A percentile compares a stretch with the other conserved stretches of the same genome.
Conservation (phyloP, 2,888 invertebrate species). For the Cheilosia soror region DNA sequence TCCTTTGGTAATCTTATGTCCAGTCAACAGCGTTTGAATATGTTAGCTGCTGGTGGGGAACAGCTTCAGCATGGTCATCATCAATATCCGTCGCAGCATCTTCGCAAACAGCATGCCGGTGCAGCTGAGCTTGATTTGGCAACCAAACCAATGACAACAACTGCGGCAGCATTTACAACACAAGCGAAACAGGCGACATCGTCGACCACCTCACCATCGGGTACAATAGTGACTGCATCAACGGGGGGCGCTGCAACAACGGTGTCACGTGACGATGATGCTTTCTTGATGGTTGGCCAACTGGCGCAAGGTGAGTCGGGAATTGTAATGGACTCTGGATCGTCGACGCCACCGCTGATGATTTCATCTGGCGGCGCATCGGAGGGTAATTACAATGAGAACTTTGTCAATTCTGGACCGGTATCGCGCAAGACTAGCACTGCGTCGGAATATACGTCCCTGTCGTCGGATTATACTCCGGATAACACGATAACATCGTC, state of each 20-base stretch:
- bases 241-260: constrained; percentile 11
- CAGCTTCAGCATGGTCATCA: constrained; percentile 39
- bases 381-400: constrained; percentile 39
- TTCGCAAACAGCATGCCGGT: constrained; percentile 40
- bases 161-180: constrained; percentile 56
- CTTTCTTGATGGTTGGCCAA: constrained; percentile 31
- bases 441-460: constrained; percentile 84
- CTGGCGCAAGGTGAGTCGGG: constrained; percentile 52
- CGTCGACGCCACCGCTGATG: constrained; percentile 53
- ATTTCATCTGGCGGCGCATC: constrained; percentile 19
- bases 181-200: constrained; percentile 23
- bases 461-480: constrained; percentile 85
- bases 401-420: constrained; percentile 79
- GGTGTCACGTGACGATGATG: constrained; percentile 36
- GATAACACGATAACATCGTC: constrained; percentile 84
- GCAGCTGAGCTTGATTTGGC: constrained; percentile 46
- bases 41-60: constrained; percentile 39
- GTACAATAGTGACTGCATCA: background rate
- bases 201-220: constrained; percentile 29
- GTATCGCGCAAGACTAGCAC: constrained; percentile 86
- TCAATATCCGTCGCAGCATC: constrained; percentile 36
- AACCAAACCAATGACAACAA: constrained; percentile 46
- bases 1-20: constrained; percentile 61
- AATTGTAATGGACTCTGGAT: constrained; percentile 60
- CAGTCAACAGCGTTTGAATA: constrained; percentile 64